These are phyloP conservation scores for Papilio protenor DNA, from an alignment of 2,888 invertebrate species.

Conservation along the genomic window DNA sequence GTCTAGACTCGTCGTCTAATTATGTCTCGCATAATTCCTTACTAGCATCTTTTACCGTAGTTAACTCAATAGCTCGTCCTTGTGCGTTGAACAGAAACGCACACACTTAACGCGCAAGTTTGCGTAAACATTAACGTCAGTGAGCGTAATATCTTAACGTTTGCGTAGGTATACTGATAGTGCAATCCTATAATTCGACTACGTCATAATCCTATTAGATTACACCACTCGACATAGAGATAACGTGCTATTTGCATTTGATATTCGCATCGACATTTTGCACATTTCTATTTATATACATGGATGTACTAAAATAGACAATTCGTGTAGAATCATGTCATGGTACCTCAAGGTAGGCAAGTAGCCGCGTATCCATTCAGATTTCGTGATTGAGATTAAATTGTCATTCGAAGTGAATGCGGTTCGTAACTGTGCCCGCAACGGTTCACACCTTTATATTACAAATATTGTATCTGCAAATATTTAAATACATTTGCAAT, in stretches of 20 bases:
- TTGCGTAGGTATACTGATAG: conserved; percentile 17
- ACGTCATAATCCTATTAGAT: conserved; percentile 41
- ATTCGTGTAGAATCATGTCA: conserved; percentile 14
- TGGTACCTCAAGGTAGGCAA: conserved; percentile 33
- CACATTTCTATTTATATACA: conserved; percentile 10
- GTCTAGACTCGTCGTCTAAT: background rate
- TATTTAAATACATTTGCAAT: background rate
- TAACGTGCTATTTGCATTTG: conserved; percentile 38
- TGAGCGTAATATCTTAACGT: background rate
- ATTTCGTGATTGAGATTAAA: conserved; percentile 40
- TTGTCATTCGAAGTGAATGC: conserved; percentile 33
- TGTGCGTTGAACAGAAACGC: conserved; percentile 12
- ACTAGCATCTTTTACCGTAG: background rate
- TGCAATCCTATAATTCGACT: conserved; percentile 37
- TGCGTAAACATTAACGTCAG: conserved; percentile 12
- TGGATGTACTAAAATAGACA: background rate
- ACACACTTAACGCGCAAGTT: conserved; percentile 1
- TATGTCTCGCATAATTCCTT: background rate
- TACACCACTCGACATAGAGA: conserved; percentile 27
- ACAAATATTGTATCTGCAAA: background rate
- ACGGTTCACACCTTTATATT: background rate
- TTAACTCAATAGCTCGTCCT: conserved; percentile 4
- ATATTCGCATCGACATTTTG: conserved; percentile 26
- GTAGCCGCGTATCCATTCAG: conserved; percentile 31
- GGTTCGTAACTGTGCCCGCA: background rate